Evolutionary conservation across 2,113 vertebrate species (phyloP), one percentile per base, ranked within the genome.

Genomic region (Labrus mixtus): DNA sequence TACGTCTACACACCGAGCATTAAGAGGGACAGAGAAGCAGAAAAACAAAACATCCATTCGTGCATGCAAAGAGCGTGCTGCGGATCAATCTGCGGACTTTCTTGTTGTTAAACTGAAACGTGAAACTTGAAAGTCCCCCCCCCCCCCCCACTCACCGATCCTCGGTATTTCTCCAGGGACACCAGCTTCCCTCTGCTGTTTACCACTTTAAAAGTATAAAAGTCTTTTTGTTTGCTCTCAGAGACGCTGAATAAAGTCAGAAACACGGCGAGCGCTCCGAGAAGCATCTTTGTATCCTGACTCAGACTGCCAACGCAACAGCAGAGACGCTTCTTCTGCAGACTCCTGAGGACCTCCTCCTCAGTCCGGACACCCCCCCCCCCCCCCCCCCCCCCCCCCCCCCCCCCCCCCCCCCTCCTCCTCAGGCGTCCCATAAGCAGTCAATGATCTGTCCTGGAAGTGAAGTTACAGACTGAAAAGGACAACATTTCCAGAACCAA

Each of bases 161-260:
- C 97, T 62, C 97, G 94, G 94, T 99, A 99, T 66, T 99, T 99
- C 57, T 99, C 97, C 94, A 99, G 93, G 33, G 97, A 97, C 59
- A 99, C 96, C 86, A 98, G 76, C 83, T 96, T 98, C 83, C 97
- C 98, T 85, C 98, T 95, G 94, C 97, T 98, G 89, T 99, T 99
- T 67, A 99, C 95, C 8, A 95, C 95, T 89, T 97, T 96, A 83
- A 98, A 99, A 10, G 94, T 94, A 68, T 99, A 99, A 90, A 99
- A 96, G 93, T 97, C 96, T 76, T 92, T 93, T 36, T 96, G 93
- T 83, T 95, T 97, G 77, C 93, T 93, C 63, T 93, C 92, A 23
- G 90, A 78, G 41, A 94, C 80, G 43, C 86, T 86, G 60, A 93
- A 87, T 0, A 93, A 68, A 29, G 94, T 33, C 17, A 95, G 72